Evolutionary conservation across 2,888 invertebrate species (phyloP).

Genomic region (Lypha dubia): DNA sequence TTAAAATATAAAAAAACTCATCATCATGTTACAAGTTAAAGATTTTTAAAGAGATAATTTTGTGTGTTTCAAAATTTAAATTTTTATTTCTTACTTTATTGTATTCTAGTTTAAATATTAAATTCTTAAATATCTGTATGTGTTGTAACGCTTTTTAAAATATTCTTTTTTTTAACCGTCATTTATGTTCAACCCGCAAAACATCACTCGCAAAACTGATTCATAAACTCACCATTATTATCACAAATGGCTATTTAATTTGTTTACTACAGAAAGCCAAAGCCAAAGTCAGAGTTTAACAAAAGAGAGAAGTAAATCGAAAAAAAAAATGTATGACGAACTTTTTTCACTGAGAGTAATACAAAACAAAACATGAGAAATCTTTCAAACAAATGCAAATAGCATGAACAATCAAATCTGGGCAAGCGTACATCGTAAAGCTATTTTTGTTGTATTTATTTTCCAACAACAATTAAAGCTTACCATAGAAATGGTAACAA

Average conservation of each 20-base stretch:
- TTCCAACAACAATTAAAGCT: conserved; percentile 45
- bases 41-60: conserved; percentile 1
- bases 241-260: conserved; percentile 64
- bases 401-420: conserved; percentile 54
- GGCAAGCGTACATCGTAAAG: conserved; percentile 70
- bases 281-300: conserved; percentile 18
- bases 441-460: conserved; percentile 36
- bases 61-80: neutral
- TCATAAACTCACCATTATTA: conserved; percentile 69
- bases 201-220: conserved; percentile 72
- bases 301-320: conserved; percentile 26
- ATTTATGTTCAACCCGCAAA: conserved; percentile 65
- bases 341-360: conserved; percentile 43
- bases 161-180: conserved; percentile 60
- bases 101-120: conserved; percentile 11
- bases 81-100: conserved; percentile 16
- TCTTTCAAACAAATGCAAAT: conserved; percentile 32
- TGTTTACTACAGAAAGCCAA: conserved; percentile 48
- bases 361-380: conserved; percentile 40
- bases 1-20: neutral
- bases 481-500: conserved; percentile 46
- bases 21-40: neutral
- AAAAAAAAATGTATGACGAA: conserved; percentile 38
- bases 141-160: conserved; percentile 15
- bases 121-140: neutral